Conservation (phyloP, 2,113 vertebrate genomes). For the Formicarius rufipectus region DNA sequence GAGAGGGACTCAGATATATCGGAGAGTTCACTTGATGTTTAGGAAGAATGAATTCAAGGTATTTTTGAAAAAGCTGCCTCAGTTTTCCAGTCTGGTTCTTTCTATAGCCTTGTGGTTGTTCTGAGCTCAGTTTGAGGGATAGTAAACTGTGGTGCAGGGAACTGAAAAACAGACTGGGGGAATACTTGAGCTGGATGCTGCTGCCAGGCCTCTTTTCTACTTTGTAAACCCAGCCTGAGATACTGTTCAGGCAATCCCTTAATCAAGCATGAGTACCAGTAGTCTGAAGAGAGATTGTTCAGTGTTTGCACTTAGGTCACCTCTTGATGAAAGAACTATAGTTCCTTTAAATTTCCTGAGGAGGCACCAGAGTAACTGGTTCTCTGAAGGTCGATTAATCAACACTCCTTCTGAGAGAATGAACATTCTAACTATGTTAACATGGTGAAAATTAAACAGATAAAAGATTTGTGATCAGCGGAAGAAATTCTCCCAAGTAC, state of each 20-base stretch:
- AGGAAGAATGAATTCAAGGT: not conserved
- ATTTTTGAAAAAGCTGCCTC: not conserved
- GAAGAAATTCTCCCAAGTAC: not conserved
- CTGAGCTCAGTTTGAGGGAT: not conserved
- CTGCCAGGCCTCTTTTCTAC: not conserved
- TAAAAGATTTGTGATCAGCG: not conserved
- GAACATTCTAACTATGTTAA: not conserved
- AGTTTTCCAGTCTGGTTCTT: not conserved
- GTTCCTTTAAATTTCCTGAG: not conserved
- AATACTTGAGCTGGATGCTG: not conserved
- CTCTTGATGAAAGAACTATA: not conserved
- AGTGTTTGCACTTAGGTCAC: not conserved
- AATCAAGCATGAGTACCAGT: not conserved
- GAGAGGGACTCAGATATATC: rapidly evolving
- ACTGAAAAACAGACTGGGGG: not conserved
- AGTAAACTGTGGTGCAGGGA: not conserved
- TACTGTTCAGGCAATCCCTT: not conserved
- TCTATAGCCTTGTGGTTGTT: not conserved
- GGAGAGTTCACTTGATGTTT: not conserved
- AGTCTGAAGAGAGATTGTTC: not conserved
- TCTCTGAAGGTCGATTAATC: not conserved
- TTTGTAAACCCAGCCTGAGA: not conserved
- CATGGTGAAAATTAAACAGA: not conserved
- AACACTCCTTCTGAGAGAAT: not conserved
- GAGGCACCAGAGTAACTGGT: not conserved